phyloP scores from a whole-genome alignment of 2,797 vertebrate genomes.

The Oreochromis mossambicus region DNA sequence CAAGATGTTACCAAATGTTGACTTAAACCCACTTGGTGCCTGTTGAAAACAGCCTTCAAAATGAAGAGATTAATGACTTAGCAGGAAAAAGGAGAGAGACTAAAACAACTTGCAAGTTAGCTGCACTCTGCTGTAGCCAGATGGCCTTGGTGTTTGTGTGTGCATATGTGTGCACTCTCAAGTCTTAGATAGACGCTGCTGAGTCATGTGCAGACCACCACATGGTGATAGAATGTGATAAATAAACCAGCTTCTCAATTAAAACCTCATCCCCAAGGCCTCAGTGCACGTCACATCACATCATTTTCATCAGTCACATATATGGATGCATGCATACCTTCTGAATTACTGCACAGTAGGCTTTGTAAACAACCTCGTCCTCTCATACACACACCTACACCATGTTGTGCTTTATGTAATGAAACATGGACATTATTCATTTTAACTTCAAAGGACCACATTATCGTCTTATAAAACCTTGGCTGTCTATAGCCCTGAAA shows the following conservation, averaged over 20 bases:
- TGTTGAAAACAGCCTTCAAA: background rate
- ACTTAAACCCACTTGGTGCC: background rate
- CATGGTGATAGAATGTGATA: slow-evolving; percentile 59
- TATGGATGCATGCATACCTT: background rate
- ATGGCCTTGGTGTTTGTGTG: slow-evolving; percentile 19
- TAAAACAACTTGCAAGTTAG: background rate
- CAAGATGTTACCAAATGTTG: background rate
- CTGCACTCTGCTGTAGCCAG: slow-evolving; percentile 10
- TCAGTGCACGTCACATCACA: slow-evolving; percentile 36
- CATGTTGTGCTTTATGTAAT: slow-evolving; percentile 4
- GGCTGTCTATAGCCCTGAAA: slow-evolving; percentile 2
- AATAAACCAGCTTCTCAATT: slow-evolving; percentile 53
- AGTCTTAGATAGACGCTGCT: background rate
- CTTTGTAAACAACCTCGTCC: background rate
- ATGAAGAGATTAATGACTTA: background rate
- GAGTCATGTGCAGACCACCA: slow-evolving; percentile 39
- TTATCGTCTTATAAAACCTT: background rate
- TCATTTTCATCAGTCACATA: slow-evolving; percentile 34
- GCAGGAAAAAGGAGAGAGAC: background rate
- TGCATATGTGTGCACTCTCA: background rate
- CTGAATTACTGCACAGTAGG: background rate
- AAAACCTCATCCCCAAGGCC: slow-evolving; percentile 46
- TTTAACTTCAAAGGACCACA: background rate
- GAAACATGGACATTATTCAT: slow-evolving; percentile 2
- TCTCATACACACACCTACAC: background rate